Conservation (phyloP, 2,797 vertebrate species). For the Dicrostonyx torquatus region DNA sequence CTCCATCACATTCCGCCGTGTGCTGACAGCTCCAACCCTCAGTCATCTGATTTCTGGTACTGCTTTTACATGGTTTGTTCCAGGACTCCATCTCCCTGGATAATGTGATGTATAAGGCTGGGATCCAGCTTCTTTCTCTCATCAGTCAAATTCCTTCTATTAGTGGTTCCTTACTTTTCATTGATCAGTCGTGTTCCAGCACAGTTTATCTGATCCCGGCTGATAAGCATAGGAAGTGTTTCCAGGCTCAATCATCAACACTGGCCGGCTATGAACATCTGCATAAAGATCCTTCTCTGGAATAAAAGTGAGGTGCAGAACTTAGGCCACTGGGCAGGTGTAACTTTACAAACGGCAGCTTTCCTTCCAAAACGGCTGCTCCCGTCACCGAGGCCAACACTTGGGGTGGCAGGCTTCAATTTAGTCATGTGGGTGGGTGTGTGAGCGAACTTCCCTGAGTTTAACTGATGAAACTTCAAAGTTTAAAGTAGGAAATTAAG, state of each 20-base stretch:
- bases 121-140: neutral
- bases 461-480: neutral
- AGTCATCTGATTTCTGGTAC: neutral
- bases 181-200: neutral
- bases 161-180: neutral
- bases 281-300: neutral
- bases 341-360: neutral
- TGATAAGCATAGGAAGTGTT: neutral
- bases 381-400: neutral
- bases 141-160: neutral
- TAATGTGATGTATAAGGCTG: neutral
- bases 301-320: neutral
- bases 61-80: neutral
- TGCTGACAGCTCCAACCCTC: neutral
- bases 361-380: neutral
- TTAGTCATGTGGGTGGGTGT: neutral
- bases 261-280: neutral
- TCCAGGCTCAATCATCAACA: neutral
- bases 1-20: neutral
- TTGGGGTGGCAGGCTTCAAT: neutral
- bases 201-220: neutral
- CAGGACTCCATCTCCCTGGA: neutral
- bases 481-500: neutral
- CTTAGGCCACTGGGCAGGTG: neutral
- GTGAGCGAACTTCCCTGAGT: neutral